phyloP scores from a whole-genome alignment of 2,797 vertebrate species.

The Spatula clypeata region DNA sequence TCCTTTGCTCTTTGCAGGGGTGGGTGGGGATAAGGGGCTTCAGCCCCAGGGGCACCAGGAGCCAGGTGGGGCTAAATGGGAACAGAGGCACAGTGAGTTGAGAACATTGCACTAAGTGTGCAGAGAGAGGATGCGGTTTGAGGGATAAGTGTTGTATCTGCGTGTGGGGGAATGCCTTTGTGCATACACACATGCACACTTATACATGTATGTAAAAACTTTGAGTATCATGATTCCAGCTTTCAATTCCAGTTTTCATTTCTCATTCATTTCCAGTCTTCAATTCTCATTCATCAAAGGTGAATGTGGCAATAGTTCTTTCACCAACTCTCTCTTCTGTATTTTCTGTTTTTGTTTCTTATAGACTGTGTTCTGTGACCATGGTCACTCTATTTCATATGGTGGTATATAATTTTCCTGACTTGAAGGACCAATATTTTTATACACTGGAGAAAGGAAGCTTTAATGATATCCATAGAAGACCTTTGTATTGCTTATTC shows the following conservation, averaged over 20 bases:
- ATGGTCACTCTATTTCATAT: background rate
- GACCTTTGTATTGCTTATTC: background rate
- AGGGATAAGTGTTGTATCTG: background rate
- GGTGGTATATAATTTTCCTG: background rate
- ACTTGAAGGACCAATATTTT: background rate
- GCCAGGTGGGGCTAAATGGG: background rate
- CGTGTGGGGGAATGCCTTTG: background rate
- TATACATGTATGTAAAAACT: background rate
- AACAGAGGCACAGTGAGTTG: fast-evolving
- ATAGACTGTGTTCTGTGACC: background rate
- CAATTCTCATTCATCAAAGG: background rate
- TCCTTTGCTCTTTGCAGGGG: background rate
- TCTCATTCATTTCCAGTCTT: background rate
- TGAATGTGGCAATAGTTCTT: background rate
- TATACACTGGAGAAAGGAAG: background rate
- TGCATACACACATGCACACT: fast-evolving
- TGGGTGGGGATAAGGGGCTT: fast-evolving
- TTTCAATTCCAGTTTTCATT: background rate
- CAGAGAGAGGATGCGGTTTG: background rate
- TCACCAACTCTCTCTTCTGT: background rate
- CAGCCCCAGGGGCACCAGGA: background rate
- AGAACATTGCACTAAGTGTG: background rate
- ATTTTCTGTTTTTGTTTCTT: background rate
- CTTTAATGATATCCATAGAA: background rate
- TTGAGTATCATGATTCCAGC: fast-evolving